Evolutionary conservation across 2,113 vertebrate species (phyloP).

Genomic region (Paratilapia polleni): DNA sequence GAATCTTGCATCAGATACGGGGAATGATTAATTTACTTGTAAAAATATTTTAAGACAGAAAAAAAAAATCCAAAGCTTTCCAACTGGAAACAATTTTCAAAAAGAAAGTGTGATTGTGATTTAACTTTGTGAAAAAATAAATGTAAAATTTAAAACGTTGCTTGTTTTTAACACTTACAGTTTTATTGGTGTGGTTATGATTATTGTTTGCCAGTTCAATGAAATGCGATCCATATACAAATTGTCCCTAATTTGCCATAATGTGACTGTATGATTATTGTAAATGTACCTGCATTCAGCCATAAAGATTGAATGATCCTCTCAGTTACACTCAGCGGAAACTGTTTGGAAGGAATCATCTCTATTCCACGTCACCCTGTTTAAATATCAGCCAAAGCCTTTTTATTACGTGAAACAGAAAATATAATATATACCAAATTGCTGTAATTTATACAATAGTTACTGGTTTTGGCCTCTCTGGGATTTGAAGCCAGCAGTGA

Average conservation of each 20-base stretch:
- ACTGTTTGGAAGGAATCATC: not conserved
- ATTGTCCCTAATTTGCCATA: not conserved
- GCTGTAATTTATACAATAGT: constrained; percentile 70
- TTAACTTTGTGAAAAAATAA: not conserved
- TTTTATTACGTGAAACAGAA: constrained; percentile 55
- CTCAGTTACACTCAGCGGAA: not conserved
- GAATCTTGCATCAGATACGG: not conserved
- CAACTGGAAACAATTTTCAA: not conserved
- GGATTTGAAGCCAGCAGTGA: constrained; percentile 61
- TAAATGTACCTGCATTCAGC: not conserved
- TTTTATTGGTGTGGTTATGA: not conserved
- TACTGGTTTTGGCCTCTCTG: constrained; percentile 61
- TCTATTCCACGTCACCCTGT: not conserved
- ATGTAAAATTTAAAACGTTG: not conserved
- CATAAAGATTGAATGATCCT: not conserved
- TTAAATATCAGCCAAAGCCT: constrained; percentile 14
- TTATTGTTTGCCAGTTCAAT: not conserved
- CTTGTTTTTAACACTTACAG: not conserved
- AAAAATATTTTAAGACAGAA: not conserved
- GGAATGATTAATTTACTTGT: not conserved
- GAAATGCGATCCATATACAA: not conserved
- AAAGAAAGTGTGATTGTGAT: not conserved
- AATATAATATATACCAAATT: constrained; percentile 50
- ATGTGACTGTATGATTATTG: not conserved
- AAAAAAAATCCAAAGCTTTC: not conserved